A percentile compares a stretch with the other conserved stretches of the same genome.
Evolutionary conservation across 2,888 invertebrate species (phyloP).

Genomic region (Choristoneura rosaceana): DNA sequence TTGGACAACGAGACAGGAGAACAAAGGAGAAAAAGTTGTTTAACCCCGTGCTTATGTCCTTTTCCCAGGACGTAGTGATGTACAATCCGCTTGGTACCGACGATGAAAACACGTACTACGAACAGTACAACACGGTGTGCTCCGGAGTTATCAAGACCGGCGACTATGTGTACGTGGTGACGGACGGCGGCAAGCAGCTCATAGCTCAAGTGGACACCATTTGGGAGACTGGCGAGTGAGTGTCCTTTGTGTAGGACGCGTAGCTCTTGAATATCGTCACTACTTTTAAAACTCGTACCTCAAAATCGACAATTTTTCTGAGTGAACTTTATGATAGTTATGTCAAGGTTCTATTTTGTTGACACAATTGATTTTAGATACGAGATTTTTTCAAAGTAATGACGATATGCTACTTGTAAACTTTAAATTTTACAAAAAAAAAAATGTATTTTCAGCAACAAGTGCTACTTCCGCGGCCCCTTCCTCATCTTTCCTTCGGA

Average conservation of each 20-base stretch:
- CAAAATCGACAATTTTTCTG: too few relatives aligned
- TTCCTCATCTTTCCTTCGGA: conserved; percentile 96
- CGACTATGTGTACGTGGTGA: conserved; percentile 97
- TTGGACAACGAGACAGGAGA: too few relatives aligned
- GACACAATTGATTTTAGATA: too few relatives aligned
- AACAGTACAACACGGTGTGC: conserved; percentile 95
- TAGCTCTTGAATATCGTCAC: too few relatives aligned
- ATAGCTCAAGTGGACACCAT: conserved; percentile 97
- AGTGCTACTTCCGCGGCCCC: conserved; percentile 96
- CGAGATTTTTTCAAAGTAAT: too few relatives aligned
- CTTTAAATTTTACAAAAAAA: not conserved
- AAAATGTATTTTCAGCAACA: conserved; percentile 87
- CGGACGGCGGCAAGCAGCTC: conserved; percentile 95
- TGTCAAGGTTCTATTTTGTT: too few relatives aligned
- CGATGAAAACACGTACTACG: conserved; percentile 94
- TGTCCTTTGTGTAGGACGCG: conserved; percentile 46
- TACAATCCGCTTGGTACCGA: conserved; percentile 88
- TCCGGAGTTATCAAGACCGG: conserved; percentile 94
- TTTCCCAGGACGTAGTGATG: conserved; percentile 90
- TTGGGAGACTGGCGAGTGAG: conserved; percentile 96
- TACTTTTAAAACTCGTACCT: too few relatives aligned
- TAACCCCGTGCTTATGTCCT: not conserved
- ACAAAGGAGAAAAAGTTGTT: too few relatives aligned
- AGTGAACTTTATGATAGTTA: too few relatives aligned
- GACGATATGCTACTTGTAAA: too few relatives aligned